Conservation (phyloP, 1,140 invertebrate species). For the Myzus persicae region DNA sequence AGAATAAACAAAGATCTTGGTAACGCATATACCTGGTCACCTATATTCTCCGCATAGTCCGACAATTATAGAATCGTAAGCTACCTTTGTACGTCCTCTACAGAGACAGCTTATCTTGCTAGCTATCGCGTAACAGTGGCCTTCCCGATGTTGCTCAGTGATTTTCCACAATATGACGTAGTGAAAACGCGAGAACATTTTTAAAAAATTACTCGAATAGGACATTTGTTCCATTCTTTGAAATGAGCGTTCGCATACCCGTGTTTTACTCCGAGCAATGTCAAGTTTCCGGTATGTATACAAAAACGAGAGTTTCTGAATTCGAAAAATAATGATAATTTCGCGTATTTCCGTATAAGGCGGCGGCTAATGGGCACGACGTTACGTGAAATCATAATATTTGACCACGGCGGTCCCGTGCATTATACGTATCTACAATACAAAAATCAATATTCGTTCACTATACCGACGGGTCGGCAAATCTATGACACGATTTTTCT, state of each 20-base stretch:
- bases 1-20: neutral
- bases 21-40: neutral
- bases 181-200: neutral
- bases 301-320: neutral
- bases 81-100: neutral
- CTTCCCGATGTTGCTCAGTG: neutral
- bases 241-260: neutral
- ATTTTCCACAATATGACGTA: too few relatives aligned
- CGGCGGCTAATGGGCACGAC: neutral
- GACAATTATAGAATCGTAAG: neutral
- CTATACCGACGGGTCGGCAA: neutral
- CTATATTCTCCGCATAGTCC: neutral
- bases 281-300: neutral
- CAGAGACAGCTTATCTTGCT: neutral
- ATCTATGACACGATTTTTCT: slow-evolving; percentile 29
- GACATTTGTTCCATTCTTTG: neutral
- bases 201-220: neutral
- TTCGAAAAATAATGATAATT: neutral
- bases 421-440: neutral
- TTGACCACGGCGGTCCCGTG: neutral
- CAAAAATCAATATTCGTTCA: slow-evolving; percentile 17
- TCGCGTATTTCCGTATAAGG: neutral
- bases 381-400: slow-evolving; percentile 5
- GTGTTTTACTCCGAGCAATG: neutral
- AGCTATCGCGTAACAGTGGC: neutral